phyloP scores from a whole-genome alignment of 1,140 invertebrate genomes.

The Homalodisca vitripennis region DNA sequence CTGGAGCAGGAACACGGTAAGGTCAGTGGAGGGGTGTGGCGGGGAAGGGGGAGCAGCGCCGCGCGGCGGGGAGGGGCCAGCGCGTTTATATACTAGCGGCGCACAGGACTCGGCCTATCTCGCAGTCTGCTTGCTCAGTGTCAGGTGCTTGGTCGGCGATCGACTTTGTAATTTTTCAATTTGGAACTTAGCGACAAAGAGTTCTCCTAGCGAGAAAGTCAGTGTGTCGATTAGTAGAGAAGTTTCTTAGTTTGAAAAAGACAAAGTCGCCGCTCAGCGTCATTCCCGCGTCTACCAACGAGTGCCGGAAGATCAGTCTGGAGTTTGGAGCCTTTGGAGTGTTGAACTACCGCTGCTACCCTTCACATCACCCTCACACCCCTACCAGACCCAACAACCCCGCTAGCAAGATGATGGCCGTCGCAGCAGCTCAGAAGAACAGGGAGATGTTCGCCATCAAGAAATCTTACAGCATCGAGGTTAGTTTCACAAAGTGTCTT shows the following conservation, averaged over 20 bases:
- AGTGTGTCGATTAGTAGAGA: conserved; percentile 54
- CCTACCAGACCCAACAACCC: not conserved
- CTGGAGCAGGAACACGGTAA: not conserved
- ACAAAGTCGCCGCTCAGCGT: conserved; percentile 43
- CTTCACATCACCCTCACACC: not conserved
- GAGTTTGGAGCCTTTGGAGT: conserved; percentile 40
- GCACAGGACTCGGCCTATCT: conserved; percentile 43
- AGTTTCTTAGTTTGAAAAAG: conserved; percentile 51
- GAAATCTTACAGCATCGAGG: conserved; percentile 96
- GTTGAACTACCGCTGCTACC: conserved; percentile 33
- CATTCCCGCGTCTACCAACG: not conserved
- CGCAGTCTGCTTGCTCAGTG: not conserved
- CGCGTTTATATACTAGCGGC: conserved; percentile 50
- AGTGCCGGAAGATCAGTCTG: conserved; percentile 25
- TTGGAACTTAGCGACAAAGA: conserved; percentile 50
- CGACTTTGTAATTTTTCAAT: conserved; percentile 53
- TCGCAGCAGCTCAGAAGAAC: conserved; percentile 86
- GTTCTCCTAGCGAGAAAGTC: conserved; percentile 49
- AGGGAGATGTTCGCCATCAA: conserved; percentile 93
- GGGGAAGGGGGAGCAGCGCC: conserved; percentile 32
- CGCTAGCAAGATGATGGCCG: conserved; percentile 64
- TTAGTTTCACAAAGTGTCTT: conserved; percentile 55
- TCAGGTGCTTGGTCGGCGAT: conserved; percentile 49
- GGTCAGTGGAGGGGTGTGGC: not conserved
- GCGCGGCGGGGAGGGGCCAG: conserved; percentile 33